Evolutionary conservation across 1,140 invertebrate genomes (phyloP), one percentile per base, ranked within the genome.

Genomic region (Portunus trituberculatus): DNA sequence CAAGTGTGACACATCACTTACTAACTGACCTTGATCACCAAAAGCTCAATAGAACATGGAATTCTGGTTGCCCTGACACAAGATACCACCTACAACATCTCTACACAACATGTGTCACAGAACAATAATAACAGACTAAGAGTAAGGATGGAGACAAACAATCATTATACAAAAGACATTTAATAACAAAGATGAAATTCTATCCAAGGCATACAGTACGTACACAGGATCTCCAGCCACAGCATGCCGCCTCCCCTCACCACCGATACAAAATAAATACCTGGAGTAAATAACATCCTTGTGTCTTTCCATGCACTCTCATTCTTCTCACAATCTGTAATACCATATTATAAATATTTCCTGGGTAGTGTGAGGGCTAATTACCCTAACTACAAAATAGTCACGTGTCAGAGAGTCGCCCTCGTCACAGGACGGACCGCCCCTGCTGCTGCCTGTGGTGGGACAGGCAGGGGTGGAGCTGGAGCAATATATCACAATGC

Each of bases 141-240:
- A 39, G 39, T 39, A 39, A 39, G 39, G 39, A 39, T 39, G 39
- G 39, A 39, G 39, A 39, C 1, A 39, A 39, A 39, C 52, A 59
- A 59, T 10, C 10, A 59, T 59, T 59, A 12, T 59, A 59, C 12
- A 59, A 59, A 46, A 90, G 28, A 52, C 88, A 90, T 90, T 46
- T 90, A 90, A 8, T 90, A 25, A 90, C 45, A 90, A 90, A 90
- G 39, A 90, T 28, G 48, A 90, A 88, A 46, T 16, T 90, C 88
- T 90, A 90, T 90, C 67, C 67, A 76, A 76, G 67, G 67, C 67
- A 76, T n/a, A 76, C 52, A 59, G 20, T n/a, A 76, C 52, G 16
- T 59, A 59, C 6, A 76, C 67, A 76, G 67, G 67, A 76, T 25
- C 67, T 76, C 67, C 12, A 76, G 20, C 20, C 25, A 25, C 25